Conservation (phyloP, 2,888 invertebrate genomes). For the Scrobipalpa costella region DNA sequence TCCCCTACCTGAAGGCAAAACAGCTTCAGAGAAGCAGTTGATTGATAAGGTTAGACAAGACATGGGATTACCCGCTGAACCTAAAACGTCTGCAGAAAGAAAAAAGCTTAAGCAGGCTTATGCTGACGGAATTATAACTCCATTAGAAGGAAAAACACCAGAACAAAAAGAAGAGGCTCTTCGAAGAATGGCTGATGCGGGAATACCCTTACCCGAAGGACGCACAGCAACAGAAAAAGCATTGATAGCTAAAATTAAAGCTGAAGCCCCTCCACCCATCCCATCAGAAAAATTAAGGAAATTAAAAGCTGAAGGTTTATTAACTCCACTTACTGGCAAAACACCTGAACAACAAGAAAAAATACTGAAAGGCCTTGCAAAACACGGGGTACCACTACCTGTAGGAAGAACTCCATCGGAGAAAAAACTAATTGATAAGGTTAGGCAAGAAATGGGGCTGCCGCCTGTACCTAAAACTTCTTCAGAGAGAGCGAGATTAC, state of each 20-base stretch:
- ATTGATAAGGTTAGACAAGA: conserved; percentile 37
- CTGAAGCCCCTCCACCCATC: background rate
- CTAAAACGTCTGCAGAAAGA: conserved; percentile 37
- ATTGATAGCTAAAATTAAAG: conserved; percentile 19
- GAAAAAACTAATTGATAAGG: conserved; percentile 41
- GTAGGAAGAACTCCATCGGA: conserved; percentile 27
- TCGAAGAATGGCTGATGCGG: conserved; percentile 33
- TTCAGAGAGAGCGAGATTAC: conserved; percentile 30
- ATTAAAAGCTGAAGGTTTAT: conserved; percentile 41
- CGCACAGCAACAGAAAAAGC: conserved; percentile 49
- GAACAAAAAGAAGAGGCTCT: conserved; percentile 40
- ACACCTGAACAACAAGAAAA: conserved; percentile 32
- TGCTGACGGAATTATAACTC: conserved; percentile 38
- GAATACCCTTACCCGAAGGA: conserved; percentile 30
- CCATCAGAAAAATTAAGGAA: conserved; percentile 37
- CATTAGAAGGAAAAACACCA: conserved; percentile 43
- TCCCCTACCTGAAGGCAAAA: conserved; percentile 38
- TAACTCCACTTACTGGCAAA: conserved; percentile 40
- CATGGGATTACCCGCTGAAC: conserved; percentile 37
- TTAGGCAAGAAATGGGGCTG: conserved; percentile 42
- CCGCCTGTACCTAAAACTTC: conserved; percentile 35
- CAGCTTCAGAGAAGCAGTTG: conserved; percentile 39
- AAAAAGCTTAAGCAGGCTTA: conserved; percentile 39
- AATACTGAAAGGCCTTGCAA: conserved; percentile 13
- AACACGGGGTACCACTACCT: conserved; percentile 37